Evolutionary conservation across 2,113 vertebrate genomes (phyloP).

Genomic region (Reinhardtius hippoglossoides): DNA sequence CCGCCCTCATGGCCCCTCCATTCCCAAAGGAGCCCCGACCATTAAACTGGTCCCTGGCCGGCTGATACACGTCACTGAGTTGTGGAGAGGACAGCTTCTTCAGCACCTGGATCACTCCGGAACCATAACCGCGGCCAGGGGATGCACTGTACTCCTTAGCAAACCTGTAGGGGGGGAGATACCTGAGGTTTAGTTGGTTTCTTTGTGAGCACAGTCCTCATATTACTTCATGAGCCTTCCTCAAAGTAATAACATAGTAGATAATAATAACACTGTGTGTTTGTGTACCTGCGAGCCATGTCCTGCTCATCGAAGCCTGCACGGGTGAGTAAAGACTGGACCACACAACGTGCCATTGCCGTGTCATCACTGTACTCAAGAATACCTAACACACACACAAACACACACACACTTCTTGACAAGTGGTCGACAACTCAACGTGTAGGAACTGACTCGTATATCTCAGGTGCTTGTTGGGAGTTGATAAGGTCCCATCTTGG

Average conservation of each 20-base stretch:
- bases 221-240: background rate
- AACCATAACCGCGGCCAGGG: conserved; percentile 91
- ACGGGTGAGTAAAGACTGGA: conserved; percentile 91
- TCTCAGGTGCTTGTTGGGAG: too few species aligned
- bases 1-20: conserved; percentile 96
- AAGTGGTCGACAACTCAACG: too few species aligned
- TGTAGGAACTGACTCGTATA: too few species aligned
- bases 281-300: conserved; percentile 90
- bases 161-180: conserved; percentile 82
- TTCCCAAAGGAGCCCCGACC: conserved; percentile 97
- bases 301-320: conserved; percentile 90
- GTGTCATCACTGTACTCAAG: conserved; percentile 95
- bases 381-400: conserved; percentile 76
- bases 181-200: background rate
- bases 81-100: conserved; percentile 92
- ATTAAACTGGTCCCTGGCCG: conserved; percentile 92
- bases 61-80: conserved; percentile 90
- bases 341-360: conserved; percentile 93
- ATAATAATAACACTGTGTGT: background rate
- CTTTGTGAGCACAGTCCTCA: background rate
- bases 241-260: background rate
- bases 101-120: conserved; percentile 93
- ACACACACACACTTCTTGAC: background rate
- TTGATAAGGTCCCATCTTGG: too few species aligned
- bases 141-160: conserved; percentile 92